Conservation (phyloP, 1,140 invertebrate genomes). For the Dysdera silvatica region DNA sequence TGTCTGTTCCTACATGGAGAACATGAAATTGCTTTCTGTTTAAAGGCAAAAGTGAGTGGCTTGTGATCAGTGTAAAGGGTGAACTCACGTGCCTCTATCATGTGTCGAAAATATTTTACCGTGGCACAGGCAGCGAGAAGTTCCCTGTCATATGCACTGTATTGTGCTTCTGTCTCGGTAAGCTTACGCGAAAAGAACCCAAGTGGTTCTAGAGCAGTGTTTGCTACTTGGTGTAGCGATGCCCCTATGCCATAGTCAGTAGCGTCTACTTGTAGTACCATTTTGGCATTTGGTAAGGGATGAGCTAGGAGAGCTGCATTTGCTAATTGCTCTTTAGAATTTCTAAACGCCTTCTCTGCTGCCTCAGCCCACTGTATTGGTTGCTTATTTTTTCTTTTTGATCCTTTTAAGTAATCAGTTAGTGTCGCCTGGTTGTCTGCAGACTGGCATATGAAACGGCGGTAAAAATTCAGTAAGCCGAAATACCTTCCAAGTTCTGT, state of each 20-base stretch:
- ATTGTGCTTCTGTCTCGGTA: constrained; percentile 23
- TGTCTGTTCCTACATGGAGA: too few species aligned
- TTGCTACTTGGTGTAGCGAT: constrained; percentile 17
- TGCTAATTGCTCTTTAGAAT: constrained; percentile 42
- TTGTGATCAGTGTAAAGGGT: constrained; percentile 37
- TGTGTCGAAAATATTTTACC: constrained; percentile 35
- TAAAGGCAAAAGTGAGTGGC: constrained; percentile 34
- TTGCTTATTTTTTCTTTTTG: background rate
- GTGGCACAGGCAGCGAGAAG: constrained; percentile 39
- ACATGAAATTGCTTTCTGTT: background rate
- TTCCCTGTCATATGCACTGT: constrained; percentile 46
- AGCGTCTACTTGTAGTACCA: constrained; percentile 26
- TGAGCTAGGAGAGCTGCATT: constrained; percentile 14
- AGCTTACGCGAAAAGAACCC: constrained; percentile 30
- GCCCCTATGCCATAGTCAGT: constrained; percentile 20
- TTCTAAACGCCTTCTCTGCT: constrained; percentile 38
- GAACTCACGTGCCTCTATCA: constrained; percentile 37
- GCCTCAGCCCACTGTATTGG: constrained; percentile 23
- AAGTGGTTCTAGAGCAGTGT: constrained; percentile 18
- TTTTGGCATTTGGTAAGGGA: constrained; percentile 5
- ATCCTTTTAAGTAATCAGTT: background rate
- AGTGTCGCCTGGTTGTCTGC: background rate
- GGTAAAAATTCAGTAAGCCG: constrained; percentile 44
- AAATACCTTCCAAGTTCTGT: constrained; percentile 39
- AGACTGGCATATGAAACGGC: constrained; percentile 2